Conservation (phyloP, 2,888 invertebrate genomes). For the Carpatolechia fugitivella region DNA sequence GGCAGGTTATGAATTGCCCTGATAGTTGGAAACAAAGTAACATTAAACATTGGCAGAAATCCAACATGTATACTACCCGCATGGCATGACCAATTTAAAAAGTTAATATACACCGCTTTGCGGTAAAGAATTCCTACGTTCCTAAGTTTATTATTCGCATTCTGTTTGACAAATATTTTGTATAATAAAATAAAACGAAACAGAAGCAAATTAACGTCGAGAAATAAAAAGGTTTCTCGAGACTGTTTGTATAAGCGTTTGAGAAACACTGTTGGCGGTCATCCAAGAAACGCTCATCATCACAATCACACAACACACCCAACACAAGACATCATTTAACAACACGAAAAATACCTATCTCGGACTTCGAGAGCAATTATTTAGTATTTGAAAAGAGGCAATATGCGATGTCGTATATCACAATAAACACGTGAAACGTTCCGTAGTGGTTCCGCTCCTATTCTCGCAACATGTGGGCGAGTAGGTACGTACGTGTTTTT, state of each 20-base stretch:
- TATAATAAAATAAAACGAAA: conserved; percentile 39
- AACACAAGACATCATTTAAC: conserved; percentile 53
- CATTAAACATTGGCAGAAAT: conserved; percentile 58
- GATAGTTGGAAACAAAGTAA: conserved; percentile 61
- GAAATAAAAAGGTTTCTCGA: conserved; percentile 47
- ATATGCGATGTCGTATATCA: conserved; percentile 31
- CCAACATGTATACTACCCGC: conserved; percentile 66
- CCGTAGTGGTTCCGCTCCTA: conserved; percentile 28
- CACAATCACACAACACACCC: conserved; percentile 38
- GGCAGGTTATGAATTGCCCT: conserved; percentile 47
- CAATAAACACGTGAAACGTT: conserved; percentile 28
- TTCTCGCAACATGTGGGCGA: conserved; percentile 20
- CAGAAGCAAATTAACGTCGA: conserved; percentile 40
- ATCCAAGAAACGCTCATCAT: conserved; percentile 59
- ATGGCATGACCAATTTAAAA: conserved; percentile 59
- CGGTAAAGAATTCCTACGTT: conserved; percentile 28
- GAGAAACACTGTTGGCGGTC: conserved; percentile 45
- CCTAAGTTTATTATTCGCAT: conserved; percentile 33
- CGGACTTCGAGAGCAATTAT: conserved; percentile 31
- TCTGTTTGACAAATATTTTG: conserved; percentile 40
- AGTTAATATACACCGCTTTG: conserved; percentile 37
- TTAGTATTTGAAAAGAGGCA: conserved; percentile 35
- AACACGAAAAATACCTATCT: conserved; percentile 43
- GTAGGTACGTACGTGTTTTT: conserved; percentile 26
- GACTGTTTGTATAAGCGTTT: conserved; percentile 48